Conservation (phyloP, 30 jellyfish, hydroid and myxozoan species). For the Pelagia noctiluca region DNA sequence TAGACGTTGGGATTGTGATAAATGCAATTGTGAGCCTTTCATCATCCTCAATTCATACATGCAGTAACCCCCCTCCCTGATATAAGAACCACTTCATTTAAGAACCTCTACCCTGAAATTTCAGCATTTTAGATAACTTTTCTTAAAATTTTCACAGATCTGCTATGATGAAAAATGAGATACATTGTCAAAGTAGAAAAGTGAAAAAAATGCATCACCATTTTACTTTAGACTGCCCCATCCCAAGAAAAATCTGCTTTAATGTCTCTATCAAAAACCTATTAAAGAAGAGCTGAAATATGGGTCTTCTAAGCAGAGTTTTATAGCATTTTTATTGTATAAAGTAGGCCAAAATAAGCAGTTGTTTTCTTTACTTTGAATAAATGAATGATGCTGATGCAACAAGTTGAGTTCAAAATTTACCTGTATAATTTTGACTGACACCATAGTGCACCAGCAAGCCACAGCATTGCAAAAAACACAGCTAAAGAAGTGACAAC, state of each 20-base stretch:
- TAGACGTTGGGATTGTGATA: background rate
- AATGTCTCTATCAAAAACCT: background rate
- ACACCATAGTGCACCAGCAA: constrained; percentile 65
- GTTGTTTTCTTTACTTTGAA: background rate
- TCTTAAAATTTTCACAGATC: too few relatives aligned
- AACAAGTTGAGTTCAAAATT: background rate
- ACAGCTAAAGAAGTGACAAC: constrained; percentile 48
- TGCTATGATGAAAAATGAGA: too few relatives aligned
- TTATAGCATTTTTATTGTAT: too few relatives aligned
- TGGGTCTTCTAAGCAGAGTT: background rate
- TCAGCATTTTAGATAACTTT: too few relatives aligned
- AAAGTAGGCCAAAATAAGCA: background rate
- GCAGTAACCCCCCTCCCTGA: background rate
- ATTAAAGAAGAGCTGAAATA: background rate
- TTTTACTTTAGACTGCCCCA: too few relatives aligned
- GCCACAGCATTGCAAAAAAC: constrained; percentile 75
- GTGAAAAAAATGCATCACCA: too few relatives aligned
- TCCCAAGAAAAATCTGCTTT: too few relatives aligned
- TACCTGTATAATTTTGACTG: constrained; percentile 43
- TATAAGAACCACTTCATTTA: background rate
- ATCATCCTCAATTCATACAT: background rate
- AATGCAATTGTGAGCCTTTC: background rate
- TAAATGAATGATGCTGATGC: background rate
- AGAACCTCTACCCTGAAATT: background rate
- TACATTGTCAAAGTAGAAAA: too few relatives aligned